Evolutionary conservation across 2,797 vertebrate genomes (phyloP), one percentile per base, ranked within the genome.

Genomic region (Enteromius thamalakanensis): DNA sequence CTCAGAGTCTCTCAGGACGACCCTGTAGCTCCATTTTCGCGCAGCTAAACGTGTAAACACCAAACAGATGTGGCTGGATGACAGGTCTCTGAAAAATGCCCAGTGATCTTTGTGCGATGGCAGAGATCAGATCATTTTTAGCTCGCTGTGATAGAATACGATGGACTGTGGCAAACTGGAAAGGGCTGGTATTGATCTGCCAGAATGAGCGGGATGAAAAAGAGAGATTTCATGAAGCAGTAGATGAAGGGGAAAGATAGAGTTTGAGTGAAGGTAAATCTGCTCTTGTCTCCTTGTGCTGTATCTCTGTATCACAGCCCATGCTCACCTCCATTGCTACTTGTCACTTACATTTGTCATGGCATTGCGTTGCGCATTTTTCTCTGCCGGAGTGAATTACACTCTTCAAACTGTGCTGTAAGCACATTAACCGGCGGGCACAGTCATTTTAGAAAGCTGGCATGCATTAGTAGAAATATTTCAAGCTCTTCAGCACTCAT

Each of bases 291-390:
- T 70, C 37, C 74, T 40, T 3, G 74, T 11, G 64, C 76, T 17
- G 65, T 74, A 58, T 37, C 72, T 47, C 71, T 14, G 82, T 69
- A 76, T 72, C 78, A 53, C 82, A 47, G 76, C 23, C 74, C 45
- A 8, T 74, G 70, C 76, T 81, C 80, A 86, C 85, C 85, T 86
- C 55, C 69, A 72, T 81, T 81, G 78, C 79, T 37, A 32, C 78
- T 77, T 86, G 72, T 85, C 84, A 85, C 78, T 81, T 87, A 77
- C 84, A 85, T 87, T 87, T 85, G 86, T 85, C 81, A 81, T 49
- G 79, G 34, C 53, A n/a, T 53, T 45, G 65, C 58, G 21, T 74
- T 74, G 42, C 7, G 40, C 68, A 55, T 81, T 71, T 84, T 76
- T 81, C 76, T 82, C 45, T 64, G 75, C 51, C 81, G 70, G 42